Conservation (phyloP, 2,113 vertebrate genomes). For the Gasterosteus nipponicus region DNA sequence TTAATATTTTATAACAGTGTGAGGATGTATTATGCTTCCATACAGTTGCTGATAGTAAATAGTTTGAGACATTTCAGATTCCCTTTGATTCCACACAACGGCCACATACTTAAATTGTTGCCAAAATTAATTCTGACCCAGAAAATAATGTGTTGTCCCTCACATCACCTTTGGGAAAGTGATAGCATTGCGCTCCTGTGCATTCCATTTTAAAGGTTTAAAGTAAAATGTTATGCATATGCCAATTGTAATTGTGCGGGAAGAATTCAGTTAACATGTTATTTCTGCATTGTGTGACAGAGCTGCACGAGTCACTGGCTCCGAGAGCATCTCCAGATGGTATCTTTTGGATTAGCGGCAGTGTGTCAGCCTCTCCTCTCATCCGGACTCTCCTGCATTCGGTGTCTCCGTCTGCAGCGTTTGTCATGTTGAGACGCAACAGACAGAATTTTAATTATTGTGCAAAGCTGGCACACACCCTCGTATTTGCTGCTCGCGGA, state of each 20-base stretch:
- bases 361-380: slow-evolving; percentile 56
- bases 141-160: slow-evolving; percentile 6
- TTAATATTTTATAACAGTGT: background rate
- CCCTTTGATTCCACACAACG: background rate
- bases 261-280: slow-evolving; percentile 12
- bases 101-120: background rate
- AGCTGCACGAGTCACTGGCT: slow-evolving; percentile 59
- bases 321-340: slow-evolving; percentile 69
- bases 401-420: slow-evolving; percentile 24
- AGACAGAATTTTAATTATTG: slow-evolving; percentile 61
- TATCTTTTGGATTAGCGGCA: slow-evolving; percentile 70
- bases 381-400: slow-evolving; percentile 53
- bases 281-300: slow-evolving; percentile 32
- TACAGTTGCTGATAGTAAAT: background rate
- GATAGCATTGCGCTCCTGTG: background rate
- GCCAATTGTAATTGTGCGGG: slow-evolving; percentile 7
- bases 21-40: background rate
- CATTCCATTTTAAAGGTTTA: background rate
- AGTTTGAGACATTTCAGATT: slow-evolving; percentile 12
- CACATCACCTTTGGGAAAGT: background rate
- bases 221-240: background rate
- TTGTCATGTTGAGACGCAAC: slow-evolving; percentile 42
- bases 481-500: slow-evolving; percentile 34
- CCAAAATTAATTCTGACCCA: slow-evolving; percentile 1
- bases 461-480: slow-evolving; percentile 39